phyloP scores from a whole-genome alignment of 35 echinoderm and acorn worm genomes.

The Amphiura filiformis region DNA sequence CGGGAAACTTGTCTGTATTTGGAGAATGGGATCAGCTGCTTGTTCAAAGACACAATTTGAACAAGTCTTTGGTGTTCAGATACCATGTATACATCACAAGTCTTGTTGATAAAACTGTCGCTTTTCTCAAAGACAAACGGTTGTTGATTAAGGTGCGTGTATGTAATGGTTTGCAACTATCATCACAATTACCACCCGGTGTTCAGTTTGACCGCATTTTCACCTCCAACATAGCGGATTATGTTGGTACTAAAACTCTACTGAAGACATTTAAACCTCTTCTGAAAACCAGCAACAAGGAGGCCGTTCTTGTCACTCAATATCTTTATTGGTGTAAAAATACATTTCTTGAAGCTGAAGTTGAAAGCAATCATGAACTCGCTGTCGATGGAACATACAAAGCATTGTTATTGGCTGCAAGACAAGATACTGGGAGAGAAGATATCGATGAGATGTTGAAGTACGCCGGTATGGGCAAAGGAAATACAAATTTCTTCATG shows the following conservation, averaged over 20 bases:
- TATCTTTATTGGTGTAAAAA: neutral
- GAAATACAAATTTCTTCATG: neutral
- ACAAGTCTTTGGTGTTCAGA: slow-evolving; percentile 24
- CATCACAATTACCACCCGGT: no score
- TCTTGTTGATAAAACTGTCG: neutral
- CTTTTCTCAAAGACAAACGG: neutral
- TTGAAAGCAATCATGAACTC: neutral
- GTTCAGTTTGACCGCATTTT: slow-evolving; percentile 22
- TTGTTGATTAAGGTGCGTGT: neutral
- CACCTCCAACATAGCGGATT: slow-evolving; percentile 19
- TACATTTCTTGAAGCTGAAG: neutral
- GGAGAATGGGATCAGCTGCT: slow-evolving; percentile 23
- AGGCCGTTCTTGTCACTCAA: slow-evolving; percentile 10
- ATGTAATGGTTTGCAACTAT: neutral
- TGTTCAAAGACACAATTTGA: neutral
- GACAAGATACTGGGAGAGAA: neutral
- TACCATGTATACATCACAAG: slow-evolving; percentile 32
- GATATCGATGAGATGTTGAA: neutral
- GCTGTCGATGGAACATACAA: neutral
- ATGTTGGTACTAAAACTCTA: neutral
- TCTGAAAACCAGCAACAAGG: slow-evolving; percentile 7
- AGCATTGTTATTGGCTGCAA: neutral
- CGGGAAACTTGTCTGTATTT: neutral
- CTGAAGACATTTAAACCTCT: neutral
- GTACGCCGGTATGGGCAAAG: neutral